A percentile compares a stretch with the other conserved stretches of the same genome.
Evolutionary conservation across 2,113 vertebrate genomes (phyloP).

Genomic region (Megaceryle maxima): DNA sequence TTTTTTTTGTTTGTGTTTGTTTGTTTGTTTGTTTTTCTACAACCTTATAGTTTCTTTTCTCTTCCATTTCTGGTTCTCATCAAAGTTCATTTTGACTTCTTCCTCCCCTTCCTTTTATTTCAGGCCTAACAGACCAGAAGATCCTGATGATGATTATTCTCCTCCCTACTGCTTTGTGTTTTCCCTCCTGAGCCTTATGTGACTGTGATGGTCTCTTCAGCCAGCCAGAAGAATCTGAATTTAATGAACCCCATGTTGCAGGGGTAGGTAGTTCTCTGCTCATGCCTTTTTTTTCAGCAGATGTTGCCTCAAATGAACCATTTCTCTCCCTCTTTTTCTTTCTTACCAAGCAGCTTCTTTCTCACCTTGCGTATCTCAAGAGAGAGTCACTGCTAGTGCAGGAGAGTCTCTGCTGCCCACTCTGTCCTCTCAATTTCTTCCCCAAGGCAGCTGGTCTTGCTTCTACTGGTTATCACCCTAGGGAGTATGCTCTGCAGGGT

Average conservation of each 20-base stretch:
- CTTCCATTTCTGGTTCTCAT: neutral
- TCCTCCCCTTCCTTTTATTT: neutral
- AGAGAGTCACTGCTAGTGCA: neutral
- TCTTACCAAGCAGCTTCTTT: neutral
- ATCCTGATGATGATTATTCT: neutral
- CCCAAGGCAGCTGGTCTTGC: neutral
- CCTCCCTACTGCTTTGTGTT: neutral
- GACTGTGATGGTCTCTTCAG: neutral
- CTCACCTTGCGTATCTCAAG: neutral
- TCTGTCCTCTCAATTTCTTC: neutral
- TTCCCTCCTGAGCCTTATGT: neutral
- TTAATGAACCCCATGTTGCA: neutral
- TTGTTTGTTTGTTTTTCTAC: no score
- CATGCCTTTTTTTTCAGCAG: neutral
- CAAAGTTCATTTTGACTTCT: neutral
- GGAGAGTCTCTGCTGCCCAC: neutral
- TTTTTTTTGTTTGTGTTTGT: no score
- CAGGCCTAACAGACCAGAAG: neutral
- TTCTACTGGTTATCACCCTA: neutral
- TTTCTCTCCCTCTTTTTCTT: neutral
- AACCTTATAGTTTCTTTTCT: neutral
- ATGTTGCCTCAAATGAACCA: neutral
- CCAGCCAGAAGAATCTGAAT: neutral
- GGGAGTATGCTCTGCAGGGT: neutral
- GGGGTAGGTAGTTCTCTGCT: neutral